These are phyloP conservation scores for Scomber colias DNA, from an alignment of 2,113 vertebrate genomes.

Conservation along the genomic window DNA sequence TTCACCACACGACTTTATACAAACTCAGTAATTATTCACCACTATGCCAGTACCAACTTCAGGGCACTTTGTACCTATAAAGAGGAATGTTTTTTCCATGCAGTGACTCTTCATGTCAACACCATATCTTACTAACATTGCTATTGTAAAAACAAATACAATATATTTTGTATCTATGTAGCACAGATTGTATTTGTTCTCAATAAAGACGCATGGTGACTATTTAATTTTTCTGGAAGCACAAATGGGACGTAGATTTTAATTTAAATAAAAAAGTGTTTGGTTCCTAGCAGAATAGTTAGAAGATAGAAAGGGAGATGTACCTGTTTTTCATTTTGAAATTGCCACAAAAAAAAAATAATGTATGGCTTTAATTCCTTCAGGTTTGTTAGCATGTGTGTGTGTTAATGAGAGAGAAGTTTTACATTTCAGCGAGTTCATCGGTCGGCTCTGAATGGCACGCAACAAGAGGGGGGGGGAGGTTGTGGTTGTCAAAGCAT, in stretches of 20 bases:
- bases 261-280: neutral
- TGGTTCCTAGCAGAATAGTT: neutral
- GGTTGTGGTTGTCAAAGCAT: slow-evolving; percentile 6
- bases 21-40: slow-evolving; percentile 10
- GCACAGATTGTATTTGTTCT: slow-evolving; percentile 5
- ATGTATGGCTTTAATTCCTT: slow-evolving; percentile 18
- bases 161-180: neutral
- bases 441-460: neutral
- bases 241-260: neutral
- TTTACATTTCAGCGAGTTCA: neutral
- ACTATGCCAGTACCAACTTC: slow-evolving; percentile 4
- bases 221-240: slow-evolving; percentile 15
- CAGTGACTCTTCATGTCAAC: slow-evolving; percentile 9
- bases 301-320: neutral
- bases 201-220: neutral
- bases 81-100: slow-evolving; percentile 9
- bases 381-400: neutral
- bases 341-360: slow-evolving; percentile 17
- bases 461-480: neutral
- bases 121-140: neutral
- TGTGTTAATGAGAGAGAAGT: neutral
- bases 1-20: neutral
- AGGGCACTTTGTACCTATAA: slow-evolving; percentile 24
- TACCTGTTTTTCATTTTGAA: neutral
- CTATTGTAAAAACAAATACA: slow-evolving; percentile 8